Conservation (phyloP, 2,888 invertebrate genomes). For the Campoplex nolae region DNA sequence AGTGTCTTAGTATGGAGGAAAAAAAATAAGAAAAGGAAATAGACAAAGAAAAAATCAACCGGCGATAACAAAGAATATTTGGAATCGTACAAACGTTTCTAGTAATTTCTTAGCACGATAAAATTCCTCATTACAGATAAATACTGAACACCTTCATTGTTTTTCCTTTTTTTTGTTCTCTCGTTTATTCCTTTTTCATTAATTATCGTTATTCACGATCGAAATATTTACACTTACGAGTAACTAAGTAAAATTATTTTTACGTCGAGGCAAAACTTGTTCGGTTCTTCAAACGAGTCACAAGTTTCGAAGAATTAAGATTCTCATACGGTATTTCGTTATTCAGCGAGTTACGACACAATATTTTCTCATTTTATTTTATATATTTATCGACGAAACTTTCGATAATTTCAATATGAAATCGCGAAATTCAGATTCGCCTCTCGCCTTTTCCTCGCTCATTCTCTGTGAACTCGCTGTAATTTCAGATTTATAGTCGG, state of each 20-base stretch:
- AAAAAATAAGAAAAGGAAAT: conserved; percentile 22
- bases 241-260: neutral
- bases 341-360: conserved; percentile 13
- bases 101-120: conserved; percentile 46
- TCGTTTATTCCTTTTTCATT: neutral
- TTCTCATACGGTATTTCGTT: conserved; percentile 8
- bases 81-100: conserved; percentile 55
- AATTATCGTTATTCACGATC: neutral
- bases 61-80: conserved; percentile 61
- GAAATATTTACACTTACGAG: conserved; percentile 41
- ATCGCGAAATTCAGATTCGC: conserved; percentile 12
- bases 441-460: neutral
- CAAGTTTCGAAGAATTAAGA: conserved; percentile 33
- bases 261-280: neutral
- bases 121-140: conserved; percentile 65
- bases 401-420: conserved; percentile 64
- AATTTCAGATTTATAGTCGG: neutral
- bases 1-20: conserved; percentile 21
- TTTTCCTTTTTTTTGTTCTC: conserved; percentile 27
- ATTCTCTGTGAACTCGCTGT: neutral
- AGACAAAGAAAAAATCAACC: conserved; percentile 29
- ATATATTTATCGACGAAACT: conserved; percentile 9
- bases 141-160: conserved; percentile 58
- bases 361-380: neutral
- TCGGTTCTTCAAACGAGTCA: conserved; percentile 12